A percentile compares a stretch with the other conserved stretches of the same genome.
Conservation (phyloP, 2,888 invertebrate genomes). For the Orthosia incerta region DNA sequence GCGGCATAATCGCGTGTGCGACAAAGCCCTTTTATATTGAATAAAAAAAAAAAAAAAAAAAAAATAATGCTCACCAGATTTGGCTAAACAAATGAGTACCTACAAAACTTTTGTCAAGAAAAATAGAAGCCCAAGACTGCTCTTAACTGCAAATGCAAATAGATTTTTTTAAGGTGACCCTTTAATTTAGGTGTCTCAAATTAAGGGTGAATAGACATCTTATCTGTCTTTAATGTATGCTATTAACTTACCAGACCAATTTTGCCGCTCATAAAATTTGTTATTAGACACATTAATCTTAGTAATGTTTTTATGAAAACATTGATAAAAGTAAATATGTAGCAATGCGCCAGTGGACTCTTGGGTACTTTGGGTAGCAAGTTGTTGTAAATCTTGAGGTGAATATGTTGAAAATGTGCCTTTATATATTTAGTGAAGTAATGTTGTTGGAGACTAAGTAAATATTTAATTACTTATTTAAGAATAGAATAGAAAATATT, state of each 20-base stretch:
- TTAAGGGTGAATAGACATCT: constrained; percentile 44
- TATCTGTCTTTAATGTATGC: constrained; percentile 51
- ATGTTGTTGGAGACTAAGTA: neutral
- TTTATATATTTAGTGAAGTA: neutral
- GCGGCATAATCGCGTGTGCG: too few relatives aligned
- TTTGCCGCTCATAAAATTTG: constrained; percentile 56
- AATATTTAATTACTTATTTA: too few relatives aligned
- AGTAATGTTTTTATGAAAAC: constrained; percentile 54
- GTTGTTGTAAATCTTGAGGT: constrained; percentile 6
- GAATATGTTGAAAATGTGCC: neutral
- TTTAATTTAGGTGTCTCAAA: constrained; percentile 27
- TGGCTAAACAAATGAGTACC: neutral
- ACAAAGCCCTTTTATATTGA: too few relatives aligned
- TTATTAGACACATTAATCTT: constrained; percentile 57
- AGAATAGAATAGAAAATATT: too few relatives aligned
- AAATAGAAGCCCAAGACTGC: neutral
- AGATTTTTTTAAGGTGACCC: constrained; percentile 16
- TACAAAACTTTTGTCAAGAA: neutral
- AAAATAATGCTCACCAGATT: neutral
- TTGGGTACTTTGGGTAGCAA: neutral
- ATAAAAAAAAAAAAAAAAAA: too few relatives aligned
- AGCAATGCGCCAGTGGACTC: neutral
- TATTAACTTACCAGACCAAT: constrained; percentile 53
- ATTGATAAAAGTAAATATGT: constrained; percentile 37
- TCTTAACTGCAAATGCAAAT: neutral